phyloP scores from a whole-genome alignment of 2,797 vertebrate genomes.

The Manis crassicaudata region DNA sequence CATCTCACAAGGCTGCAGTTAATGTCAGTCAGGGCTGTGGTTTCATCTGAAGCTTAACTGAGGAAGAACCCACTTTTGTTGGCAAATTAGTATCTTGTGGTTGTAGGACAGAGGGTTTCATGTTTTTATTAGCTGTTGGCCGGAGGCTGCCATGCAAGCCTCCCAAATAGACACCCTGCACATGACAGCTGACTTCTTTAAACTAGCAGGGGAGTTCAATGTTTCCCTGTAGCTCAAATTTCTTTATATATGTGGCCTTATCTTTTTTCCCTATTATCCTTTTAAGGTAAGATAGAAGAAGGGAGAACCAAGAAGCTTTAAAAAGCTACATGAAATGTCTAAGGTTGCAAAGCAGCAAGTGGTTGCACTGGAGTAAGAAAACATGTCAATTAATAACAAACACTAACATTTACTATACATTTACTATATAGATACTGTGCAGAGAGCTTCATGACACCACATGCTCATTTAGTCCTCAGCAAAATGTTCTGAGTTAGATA shows the following conservation, averaged over 20 bases:
- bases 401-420: background rate
- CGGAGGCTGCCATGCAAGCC: too few species aligned
- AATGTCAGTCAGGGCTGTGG: background rate
- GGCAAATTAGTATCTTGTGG: background rate
- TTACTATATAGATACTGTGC: background rate
- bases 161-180: background rate
- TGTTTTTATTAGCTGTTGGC: background rate
- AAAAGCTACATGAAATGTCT: background rate
- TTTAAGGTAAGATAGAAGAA: background rate
- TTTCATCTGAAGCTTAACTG: slow-evolving; percentile 28
- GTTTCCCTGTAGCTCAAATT: background rate
- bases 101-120: background rate
- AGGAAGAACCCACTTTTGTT: background rate
- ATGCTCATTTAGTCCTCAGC: background rate
- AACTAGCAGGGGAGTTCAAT: background rate
- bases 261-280: background rate
- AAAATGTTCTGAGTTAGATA: background rate
- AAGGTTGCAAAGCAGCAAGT: background rate
- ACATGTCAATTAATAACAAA: background rate
- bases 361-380: background rate
- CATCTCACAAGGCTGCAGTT: background rate
- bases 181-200: background rate
- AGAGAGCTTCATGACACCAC: background rate
- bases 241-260: background rate
- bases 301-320: background rate